phyloP scores from a whole-genome alignment of 2,113 vertebrate genomes.

The Phoxinus phoxinus region DNA sequence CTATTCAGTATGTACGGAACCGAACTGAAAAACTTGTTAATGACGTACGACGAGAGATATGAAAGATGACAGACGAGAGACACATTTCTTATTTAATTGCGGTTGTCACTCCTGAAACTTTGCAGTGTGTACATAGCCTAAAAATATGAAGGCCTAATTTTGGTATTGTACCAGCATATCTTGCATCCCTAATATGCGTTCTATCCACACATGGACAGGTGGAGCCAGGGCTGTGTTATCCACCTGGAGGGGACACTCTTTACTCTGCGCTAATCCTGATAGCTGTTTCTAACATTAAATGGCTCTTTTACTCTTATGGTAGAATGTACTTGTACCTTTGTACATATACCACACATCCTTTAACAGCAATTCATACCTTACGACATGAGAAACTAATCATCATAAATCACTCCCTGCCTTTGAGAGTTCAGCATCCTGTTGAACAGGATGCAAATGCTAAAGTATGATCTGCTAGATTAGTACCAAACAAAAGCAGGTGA shows the following conservation, averaged over 20 bases:
- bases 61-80: no score
- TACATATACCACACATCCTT: slow-evolving; percentile 48
- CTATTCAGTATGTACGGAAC: no score
- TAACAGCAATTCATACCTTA: slow-evolving; percentile 30
- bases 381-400: slow-evolving; percentile 22
- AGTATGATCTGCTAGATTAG: slow-evolving; percentile 33
- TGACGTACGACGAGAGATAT: no score
- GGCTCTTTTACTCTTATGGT: neutral
- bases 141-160: neutral
- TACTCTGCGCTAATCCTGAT: neutral
- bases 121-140: no score
- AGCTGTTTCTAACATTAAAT: neutral
- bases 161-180: neutral
- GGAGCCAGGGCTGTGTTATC: neutral
- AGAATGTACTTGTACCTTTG: slow-evolving; percentile 29
- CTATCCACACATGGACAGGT: neutral
- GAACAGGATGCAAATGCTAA: slow-evolving; percentile 52
- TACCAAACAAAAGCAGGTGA: slow-evolving; percentile 31
- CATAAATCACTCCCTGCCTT: slow-evolving; percentile 62
- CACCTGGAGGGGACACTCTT: neutral
- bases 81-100: no score
- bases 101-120: no score
- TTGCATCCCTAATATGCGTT: neutral
- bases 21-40: no score
- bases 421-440: slow-evolving; percentile 53